phyloP scores from a whole-genome alignment of 2,113 vertebrate genomes.

The Aplodontia rufa region DNA sequence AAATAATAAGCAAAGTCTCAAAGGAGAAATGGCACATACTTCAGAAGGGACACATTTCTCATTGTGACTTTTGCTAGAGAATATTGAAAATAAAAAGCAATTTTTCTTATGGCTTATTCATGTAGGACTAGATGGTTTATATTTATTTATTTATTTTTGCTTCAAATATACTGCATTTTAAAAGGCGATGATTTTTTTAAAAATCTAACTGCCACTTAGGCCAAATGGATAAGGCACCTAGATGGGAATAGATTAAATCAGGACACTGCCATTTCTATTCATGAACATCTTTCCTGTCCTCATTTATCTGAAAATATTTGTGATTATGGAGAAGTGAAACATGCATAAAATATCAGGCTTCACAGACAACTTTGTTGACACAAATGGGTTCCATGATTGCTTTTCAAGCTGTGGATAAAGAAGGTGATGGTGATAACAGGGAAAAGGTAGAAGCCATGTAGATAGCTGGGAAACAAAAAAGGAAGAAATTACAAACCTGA shows the following conservation, averaged over 20 bases:
- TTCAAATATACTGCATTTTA: constrained; percentile 38
- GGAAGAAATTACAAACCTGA: not conserved
- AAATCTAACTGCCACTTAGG: constrained; percentile 35
- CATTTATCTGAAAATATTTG: constrained; percentile 54
- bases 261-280: constrained; percentile 47
- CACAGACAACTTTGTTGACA: constrained; percentile 31
- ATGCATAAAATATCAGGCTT: not conserved
- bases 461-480: not conserved
- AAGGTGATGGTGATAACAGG: not conserved
- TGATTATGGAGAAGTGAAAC: constrained; percentile 52
- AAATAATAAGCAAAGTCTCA: constrained; percentile 14
- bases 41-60: constrained; percentile 16
- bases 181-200: constrained; percentile 40
- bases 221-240: constrained; percentile 22
- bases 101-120: constrained; percentile 53
- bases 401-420: constrained; percentile 27
- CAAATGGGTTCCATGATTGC: not conserved
- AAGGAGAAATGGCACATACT: constrained; percentile 45
- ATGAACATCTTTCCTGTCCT: constrained; percentile 30
- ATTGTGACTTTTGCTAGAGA: constrained; percentile 39
- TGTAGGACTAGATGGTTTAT: not conserved
- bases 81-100: constrained; percentile 48
- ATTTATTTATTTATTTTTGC: not conserved
- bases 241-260: constrained; percentile 29
- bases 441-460: not conserved